Percentiles rank a stretch among this genome's conserved stretches.
phyloP scores from a whole-genome alignment of 92 coral and sea anemone species.

The Zoanthus solanderi region DNA sequence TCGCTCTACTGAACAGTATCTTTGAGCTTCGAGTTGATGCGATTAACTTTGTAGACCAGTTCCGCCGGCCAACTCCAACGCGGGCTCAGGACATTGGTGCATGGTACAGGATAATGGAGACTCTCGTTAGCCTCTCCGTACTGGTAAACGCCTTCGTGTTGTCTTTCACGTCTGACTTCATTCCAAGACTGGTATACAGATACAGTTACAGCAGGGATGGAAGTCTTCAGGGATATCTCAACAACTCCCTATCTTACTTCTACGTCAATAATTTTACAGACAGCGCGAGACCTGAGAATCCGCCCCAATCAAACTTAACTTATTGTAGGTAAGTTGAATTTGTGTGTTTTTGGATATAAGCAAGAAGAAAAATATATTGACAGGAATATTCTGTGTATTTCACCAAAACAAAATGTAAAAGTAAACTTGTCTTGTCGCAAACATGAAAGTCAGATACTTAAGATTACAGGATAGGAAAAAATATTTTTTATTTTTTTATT shows the following conservation, averaged over 20 bases:
- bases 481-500: too few species aligned
- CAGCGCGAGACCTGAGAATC: neutral
- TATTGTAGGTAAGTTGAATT: constrained; percentile 46
- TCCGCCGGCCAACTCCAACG: constrained; percentile 89
- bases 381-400: too few species aligned
- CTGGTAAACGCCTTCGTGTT: constrained; percentile 93
- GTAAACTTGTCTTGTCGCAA: too few species aligned
- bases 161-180: constrained; percentile 95
- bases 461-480: too few species aligned
- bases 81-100: constrained; percentile 99
- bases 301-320: constrained; percentile 8
- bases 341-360: neutral
- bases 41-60: constrained; percentile 91
- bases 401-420: too few species aligned
- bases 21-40: constrained; percentile 95
- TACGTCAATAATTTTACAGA: constrained; percentile 54
- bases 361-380: neutral
- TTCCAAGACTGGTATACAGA: constrained; percentile 87
- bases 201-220: constrained; percentile 66
- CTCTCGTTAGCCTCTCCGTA: constrained; percentile 81
- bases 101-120: constrained; percentile 89
- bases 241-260: constrained; percentile 82
- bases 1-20: constrained; percentile 85
- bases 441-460: too few species aligned
- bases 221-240: constrained; percentile 77